Percentiles rank a stretch among this genome's conserved stretches.
These are phyloP conservation scores for Cylindroiulus punctatus DNA, from an alignment of 2,888 invertebrate genomes.

Conservation along the genomic window DNA sequence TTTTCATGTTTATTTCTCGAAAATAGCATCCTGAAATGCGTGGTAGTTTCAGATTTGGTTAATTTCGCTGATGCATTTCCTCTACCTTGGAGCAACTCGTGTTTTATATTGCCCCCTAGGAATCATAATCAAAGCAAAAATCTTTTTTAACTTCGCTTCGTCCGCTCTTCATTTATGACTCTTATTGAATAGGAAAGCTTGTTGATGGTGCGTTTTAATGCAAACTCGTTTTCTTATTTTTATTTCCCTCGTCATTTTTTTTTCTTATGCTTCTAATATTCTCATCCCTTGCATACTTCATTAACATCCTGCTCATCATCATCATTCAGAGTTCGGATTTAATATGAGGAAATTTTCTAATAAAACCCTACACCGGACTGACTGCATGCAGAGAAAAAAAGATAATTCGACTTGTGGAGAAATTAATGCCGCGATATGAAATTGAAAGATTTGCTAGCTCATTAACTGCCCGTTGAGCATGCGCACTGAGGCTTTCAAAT, in stretches of 20 bases:
- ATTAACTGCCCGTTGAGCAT: not conserved
- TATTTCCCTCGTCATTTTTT: not conserved
- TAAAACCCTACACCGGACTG: not conserved
- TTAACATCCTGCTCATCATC: slow-evolving; percentile 4
- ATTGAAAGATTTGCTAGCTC: not conserved
- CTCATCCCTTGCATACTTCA: not conserved
- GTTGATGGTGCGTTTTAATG: slow-evolving; percentile 1
- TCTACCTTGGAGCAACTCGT: not conserved
- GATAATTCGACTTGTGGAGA: not conserved
- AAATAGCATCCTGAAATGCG: not conserved
- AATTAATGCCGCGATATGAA: not conserved
- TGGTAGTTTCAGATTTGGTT: not conserved
- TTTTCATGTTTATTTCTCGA: not conserved
- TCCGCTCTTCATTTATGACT: not conserved
- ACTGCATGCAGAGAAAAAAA: not conserved
- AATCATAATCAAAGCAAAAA: not conserved
- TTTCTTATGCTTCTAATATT: not conserved
- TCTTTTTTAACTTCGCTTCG: not conserved
- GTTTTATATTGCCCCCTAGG: not conserved
- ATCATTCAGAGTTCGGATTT: not conserved
- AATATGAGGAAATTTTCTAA: not conserved
- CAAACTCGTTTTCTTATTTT: not conserved
- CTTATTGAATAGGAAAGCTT: not conserved
- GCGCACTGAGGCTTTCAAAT: slow-evolving; percentile 4
- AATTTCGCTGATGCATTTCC: too few relatives aligned